Evolutionary conservation across 1,140 invertebrate species (phyloP), one percentile per base, ranked within the genome.

Genomic region (Linepithema humile): DNA sequence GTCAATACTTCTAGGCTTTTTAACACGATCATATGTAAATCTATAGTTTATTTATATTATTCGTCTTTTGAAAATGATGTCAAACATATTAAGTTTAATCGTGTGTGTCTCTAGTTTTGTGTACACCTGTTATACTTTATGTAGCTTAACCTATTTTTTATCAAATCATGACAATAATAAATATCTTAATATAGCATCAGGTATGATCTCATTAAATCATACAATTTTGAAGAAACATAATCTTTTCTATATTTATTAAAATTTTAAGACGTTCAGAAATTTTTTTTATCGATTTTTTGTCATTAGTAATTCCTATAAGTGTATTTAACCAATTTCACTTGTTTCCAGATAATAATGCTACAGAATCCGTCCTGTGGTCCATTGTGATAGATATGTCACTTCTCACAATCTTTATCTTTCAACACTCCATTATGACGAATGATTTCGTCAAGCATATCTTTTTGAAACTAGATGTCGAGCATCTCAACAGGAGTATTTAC

Each of bases 391-490:
- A 96, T 82, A 92, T 91, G 0, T 90, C 92, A n/a, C 92, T 95
- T 12, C 17, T 95, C 23, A 93, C 94, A 70, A 85, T 88, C 12
- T 96, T 96, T 72, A 94, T 95, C 55, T 88, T 95, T 0, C 95
- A 95, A 85, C 95, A 96, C 65, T 95, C 95, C 53, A 77, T 94
- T 1, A 93, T 95, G 93, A 94, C 95, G 45, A 95, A 87, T 87
- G 84, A 92, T 5, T 50, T 91, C 17, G 74, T 95, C 0, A 95
- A 95, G 83, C 85, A 91, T 55, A 59, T 94, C 69, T 91, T 91
- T 86, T 73, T 83, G 57, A 93, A 93, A 87, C 70, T 95, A 23
- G 64, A 91, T 6, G 87, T 95, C 29, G 89, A 93, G 50, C 89
- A 94, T 7, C 90, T 95, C 1, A 95, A 95, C 62, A 91, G 95